A percentile compares a stretch with the other conserved stretches of the same genome.
Evolutionary conservation across 1,140 invertebrate species (phyloP).

Genomic region (Ips nitidus): DNA sequence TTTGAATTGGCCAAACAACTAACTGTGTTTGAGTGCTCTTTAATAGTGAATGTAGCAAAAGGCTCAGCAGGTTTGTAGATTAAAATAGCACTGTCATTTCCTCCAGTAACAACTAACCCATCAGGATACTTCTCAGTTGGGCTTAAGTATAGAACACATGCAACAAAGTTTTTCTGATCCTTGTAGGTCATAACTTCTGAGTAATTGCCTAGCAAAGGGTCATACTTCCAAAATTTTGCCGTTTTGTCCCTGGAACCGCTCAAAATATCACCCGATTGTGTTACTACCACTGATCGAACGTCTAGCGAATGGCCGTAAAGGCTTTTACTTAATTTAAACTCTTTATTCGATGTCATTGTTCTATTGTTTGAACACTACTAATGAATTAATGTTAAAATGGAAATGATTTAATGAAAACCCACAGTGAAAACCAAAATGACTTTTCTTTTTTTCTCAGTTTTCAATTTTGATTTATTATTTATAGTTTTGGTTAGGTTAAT

Average conservation of each 20-base stretch:
- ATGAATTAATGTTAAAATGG: too few species aligned
- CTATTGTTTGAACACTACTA: too few species aligned
- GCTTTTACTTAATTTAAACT: slow-evolving; percentile 70
- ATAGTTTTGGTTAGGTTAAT: too few species aligned
- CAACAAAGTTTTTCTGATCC: slow-evolving; percentile 86
- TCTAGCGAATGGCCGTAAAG: slow-evolving; percentile 81
- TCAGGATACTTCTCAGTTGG: slow-evolving; percentile 68
- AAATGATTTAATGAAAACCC: too few species aligned
- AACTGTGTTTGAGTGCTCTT: slow-evolving; percentile 80
- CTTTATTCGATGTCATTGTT: not conserved
- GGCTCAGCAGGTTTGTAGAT: slow-evolving; percentile 69
- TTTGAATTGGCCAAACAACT: slow-evolving; percentile 64
- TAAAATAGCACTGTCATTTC: slow-evolving; percentile 83
- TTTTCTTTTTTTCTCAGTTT: too few species aligned
- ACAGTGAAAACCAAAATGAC: too few species aligned
- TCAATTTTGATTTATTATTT: too few species aligned
- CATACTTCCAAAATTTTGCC: slow-evolving; percentile 79
- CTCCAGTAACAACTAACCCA: slow-evolving; percentile 83
- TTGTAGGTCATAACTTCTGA: slow-evolving; percentile 58
- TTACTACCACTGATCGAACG: slow-evolving; percentile 72
- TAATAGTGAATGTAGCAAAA: slow-evolving; percentile 67
- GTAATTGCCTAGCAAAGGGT: slow-evolving; percentile 55
- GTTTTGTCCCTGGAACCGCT: slow-evolving; percentile 87
- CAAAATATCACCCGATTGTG: slow-evolving; percentile 70
- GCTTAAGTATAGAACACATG: slow-evolving; percentile 73